Conservation (phyloP, 2,888 invertebrate genomes). For the Drosophila formosana region DNA sequence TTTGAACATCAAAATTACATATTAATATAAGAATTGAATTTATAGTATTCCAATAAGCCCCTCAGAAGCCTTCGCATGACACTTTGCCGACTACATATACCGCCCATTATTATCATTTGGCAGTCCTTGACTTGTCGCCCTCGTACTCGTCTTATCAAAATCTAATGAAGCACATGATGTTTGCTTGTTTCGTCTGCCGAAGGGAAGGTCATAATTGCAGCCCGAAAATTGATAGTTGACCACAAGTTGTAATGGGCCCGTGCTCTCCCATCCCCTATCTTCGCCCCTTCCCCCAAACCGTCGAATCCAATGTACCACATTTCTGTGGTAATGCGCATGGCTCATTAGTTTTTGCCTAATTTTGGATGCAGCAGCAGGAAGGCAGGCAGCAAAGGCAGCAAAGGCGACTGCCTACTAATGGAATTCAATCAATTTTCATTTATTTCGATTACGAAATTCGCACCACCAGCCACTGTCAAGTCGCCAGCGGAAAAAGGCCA, state of each 20-base stretch:
- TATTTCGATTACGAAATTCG: slow-evolving; percentile 77
- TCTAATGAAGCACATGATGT: slow-evolving; percentile 56
- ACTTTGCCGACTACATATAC: slow-evolving; percentile 4
- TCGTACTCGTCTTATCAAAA: neutral
- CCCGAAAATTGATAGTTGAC: slow-evolving; percentile 57
- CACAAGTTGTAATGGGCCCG: slow-evolving; percentile 35
- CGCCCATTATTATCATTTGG: slow-evolving; percentile 6
- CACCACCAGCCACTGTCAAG: slow-evolving; percentile 54
- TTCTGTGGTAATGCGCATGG: slow-evolving; percentile 64
- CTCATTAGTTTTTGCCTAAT: slow-evolving; percentile 78
- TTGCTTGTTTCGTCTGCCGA: slow-evolving; percentile 1
- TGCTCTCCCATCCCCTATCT: neutral
- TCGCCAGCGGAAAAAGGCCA: slow-evolving; percentile 28
- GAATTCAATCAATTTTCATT: slow-evolving; percentile 84
- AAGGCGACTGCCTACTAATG: slow-evolving; percentile 66
- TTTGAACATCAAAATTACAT: neutral
- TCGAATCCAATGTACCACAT: slow-evolving; percentile 13
- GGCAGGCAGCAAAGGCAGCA: slow-evolving; percentile 22
- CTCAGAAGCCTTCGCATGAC: neutral
- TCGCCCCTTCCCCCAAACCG: neutral
- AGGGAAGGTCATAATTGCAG: slow-evolving; percentile 33
- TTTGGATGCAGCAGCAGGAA: slow-evolving; percentile 54
- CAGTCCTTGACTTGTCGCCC: neutral
- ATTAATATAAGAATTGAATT: neutral
- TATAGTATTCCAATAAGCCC: neutral